phyloP scores from a whole-genome alignment of 2,797 vertebrate species.

The Heteromormyrus szaboi region DNA sequence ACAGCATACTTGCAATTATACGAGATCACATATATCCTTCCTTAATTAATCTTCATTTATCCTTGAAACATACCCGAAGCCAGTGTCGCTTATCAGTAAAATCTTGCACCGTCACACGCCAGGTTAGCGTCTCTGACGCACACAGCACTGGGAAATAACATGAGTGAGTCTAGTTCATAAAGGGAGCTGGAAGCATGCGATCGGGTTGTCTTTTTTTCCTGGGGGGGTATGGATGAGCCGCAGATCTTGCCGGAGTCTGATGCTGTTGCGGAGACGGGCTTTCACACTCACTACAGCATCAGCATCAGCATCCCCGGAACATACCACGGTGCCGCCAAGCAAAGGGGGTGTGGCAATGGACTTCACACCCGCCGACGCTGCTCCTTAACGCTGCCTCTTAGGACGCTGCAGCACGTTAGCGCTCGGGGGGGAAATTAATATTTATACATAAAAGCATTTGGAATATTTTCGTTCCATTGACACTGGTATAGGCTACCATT shows the following conservation, averaged over 20 bases:
- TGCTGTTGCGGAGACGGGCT: slow-evolving; percentile 40
- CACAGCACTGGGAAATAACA: slow-evolving; percentile 13
- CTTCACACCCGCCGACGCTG: not conserved
- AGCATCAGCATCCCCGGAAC: slow-evolving; percentile 60
- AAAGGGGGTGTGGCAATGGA: slow-evolving; percentile 59
- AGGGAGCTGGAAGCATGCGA: slow-evolving; percentile 21
- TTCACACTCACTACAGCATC: slow-evolving; percentile 53
- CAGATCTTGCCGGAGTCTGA: slow-evolving; percentile 37
- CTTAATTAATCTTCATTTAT: slow-evolving; percentile 29
- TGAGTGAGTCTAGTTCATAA: slow-evolving; percentile 20
- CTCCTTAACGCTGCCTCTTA: not conserved
- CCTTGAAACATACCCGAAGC: slow-evolving; percentile 17
- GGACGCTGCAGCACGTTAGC: not conserved
- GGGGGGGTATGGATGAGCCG: slow-evolving; percentile 23
- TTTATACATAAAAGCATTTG: not conserved
- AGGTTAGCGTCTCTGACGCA: slow-evolving; percentile 4
- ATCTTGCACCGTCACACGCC: slow-evolving; percentile 18
- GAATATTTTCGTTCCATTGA: not conserved
- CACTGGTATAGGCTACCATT: not conserved
- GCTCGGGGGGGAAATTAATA: not conserved
- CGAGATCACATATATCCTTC: slow-evolving; percentile 45
- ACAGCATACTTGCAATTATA: slow-evolving; percentile 40
- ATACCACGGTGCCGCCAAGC: slow-evolving; percentile 57
- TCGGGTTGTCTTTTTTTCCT: slow-evolving; percentile 22
- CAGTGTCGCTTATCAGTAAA: slow-evolving; percentile 17